Base-by-base conservation (phyloP, 2,888 invertebrate genomes). In the Alentia gelatinosa region DNA sequence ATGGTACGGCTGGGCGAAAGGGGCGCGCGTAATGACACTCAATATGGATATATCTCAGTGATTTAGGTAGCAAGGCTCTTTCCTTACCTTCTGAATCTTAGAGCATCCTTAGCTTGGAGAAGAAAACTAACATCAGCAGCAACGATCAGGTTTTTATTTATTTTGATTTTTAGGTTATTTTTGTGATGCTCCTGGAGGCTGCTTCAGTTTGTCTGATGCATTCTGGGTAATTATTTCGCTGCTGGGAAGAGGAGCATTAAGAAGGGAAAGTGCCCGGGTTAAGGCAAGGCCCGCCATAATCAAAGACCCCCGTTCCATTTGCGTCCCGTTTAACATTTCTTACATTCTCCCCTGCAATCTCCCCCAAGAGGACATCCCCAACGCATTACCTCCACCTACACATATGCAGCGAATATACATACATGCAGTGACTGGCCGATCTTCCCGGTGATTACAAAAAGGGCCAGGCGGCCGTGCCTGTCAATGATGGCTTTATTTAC, bases 401-500 rank as follows among this genome's bases (percentile, higher is more conserved):
- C 56, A 56, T 56, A 56, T 56, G n/a, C 23, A 56, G 56, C 12
- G 56, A 56, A 56, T n/a, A n/a, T n/a, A n/a, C n/a, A n/a, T n/a
- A 56, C 56, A n/a, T 3, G 12, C 56, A 56, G n/a, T 56, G 56
- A 56, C n/a, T n/a, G 56, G 56, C 19, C 19, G 56, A 56, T 12
- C 19, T 19, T 56, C n/a, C n/a, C n/a, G n/a, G n/a, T n/a, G n/a
- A n/a, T n/a, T n/a, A n/a, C n/a, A n/a, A n/a, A n/a, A n/a, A n/a
- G 56, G 56, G 9, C 56, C 19, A 56, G n/a, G 19, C 23, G 56
- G n/a, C n/a, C 23, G 56, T 19, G 56, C 74, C 79, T 79, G 79
- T 79, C 37, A 37, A 79, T 79, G 37, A 79, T 79, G 19, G 79
- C 79, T 23, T 79, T 79, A n/a, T 79, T 79, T 35, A 23, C 35